Conservation (phyloP, 2,797 vertebrate genomes). For the Crypturellus tataupa region DNA sequence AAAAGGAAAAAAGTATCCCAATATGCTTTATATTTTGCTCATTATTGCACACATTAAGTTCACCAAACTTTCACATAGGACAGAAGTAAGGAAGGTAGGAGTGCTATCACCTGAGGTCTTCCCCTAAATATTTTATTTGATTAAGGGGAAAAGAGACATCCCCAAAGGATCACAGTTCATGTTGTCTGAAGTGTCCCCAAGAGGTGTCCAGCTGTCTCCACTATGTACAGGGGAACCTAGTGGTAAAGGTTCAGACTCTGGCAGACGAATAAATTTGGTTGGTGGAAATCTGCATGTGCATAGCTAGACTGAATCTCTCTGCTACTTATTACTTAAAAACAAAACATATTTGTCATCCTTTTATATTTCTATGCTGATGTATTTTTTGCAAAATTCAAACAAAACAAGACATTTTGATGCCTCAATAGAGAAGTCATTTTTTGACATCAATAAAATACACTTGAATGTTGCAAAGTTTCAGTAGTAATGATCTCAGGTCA, state of each 20-base stretch:
- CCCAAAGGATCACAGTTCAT: neutral
- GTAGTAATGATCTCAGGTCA: neutral
- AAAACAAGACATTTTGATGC: neutral
- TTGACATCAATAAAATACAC: neutral
- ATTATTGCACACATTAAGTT: neutral
- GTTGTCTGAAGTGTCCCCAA: neutral
- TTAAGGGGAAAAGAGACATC: accelerated
- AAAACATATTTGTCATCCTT: accelerated
- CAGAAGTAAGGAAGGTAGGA: neutral
- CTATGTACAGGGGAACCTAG: neutral
- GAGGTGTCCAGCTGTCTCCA: neutral
- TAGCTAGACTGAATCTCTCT: neutral
- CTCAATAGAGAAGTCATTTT: neutral
- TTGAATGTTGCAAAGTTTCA: neutral
- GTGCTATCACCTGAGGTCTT: accelerated
- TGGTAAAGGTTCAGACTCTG: neutral
- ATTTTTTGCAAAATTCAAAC: neutral
- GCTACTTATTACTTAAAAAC: accelerated
- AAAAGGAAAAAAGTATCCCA: neutral
- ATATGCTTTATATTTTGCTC: neutral
- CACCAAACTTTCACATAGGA: neutral
- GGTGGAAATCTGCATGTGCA: neutral
- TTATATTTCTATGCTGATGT: neutral
- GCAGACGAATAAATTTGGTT: neutral
- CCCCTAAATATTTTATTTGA: neutral